phyloP scores from a whole-genome alignment of 2,888 invertebrate species.

The Perizoma affinitatum region DNA sequence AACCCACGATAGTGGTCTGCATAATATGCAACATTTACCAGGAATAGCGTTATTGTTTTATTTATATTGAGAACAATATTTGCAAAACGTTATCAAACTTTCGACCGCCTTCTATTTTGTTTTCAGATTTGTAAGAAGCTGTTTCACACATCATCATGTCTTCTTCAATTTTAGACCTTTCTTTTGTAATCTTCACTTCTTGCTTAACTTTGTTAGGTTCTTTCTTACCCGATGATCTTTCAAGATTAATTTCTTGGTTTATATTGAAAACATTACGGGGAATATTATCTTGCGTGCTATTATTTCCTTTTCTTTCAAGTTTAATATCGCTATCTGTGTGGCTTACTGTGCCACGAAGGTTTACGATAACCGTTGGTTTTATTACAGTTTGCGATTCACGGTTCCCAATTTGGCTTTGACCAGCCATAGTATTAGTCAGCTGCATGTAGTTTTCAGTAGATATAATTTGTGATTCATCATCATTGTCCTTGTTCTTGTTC shows the following conservation, averaged over 20 bases:
- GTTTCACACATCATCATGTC: slow-evolving; percentile 71
- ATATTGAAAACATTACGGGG: slow-evolving; percentile 74
- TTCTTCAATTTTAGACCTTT: slow-evolving; percentile 53
- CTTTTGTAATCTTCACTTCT: slow-evolving; percentile 50
- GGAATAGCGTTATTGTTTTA: too few relatives aligned
- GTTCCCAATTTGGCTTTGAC: slow-evolving; percentile 77
- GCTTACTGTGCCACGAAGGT: slow-evolving; percentile 70
- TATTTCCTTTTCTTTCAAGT: slow-evolving; percentile 60
- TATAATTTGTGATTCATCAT: slow-evolving; percentile 41
- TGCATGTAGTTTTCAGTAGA: slow-evolving; percentile 47
- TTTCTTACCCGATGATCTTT: slow-evolving; percentile 47
- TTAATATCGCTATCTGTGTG: slow-evolving; percentile 70
- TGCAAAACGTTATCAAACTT: slow-evolving; percentile 61
- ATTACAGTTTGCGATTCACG: slow-evolving; percentile 76
- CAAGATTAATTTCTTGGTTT: slow-evolving; percentile 74
- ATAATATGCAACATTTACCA: too few relatives aligned
- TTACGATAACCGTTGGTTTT: slow-evolving; percentile 78
- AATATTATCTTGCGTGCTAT: slow-evolving; percentile 46
- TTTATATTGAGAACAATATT: slow-evolving; percentile 65
- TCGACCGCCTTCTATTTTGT: slow-evolving; percentile 48
- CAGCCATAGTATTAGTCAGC: slow-evolving; percentile 66
- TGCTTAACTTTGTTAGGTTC: slow-evolving; percentile 50
- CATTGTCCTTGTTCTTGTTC: slow-evolving; percentile 50
- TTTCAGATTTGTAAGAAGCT: slow-evolving; percentile 45
- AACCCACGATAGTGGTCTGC: too few relatives aligned